Evolutionary conservation across 1,140 invertebrate genomes (phyloP).

Genomic region (Drosophila littoralis): DNA sequence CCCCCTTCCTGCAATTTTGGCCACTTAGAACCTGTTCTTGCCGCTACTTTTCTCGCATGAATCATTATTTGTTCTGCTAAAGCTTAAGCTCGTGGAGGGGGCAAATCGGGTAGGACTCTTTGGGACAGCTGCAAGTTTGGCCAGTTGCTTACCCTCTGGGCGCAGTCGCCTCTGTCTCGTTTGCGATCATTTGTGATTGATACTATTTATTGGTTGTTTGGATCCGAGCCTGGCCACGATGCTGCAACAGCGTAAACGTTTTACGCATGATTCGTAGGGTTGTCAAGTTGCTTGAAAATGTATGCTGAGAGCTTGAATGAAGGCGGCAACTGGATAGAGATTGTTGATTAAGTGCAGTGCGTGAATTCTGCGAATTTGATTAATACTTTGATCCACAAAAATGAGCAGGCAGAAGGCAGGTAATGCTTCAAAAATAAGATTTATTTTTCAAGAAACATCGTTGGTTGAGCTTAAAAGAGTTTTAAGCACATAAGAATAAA

Average conservation of each 20-base stretch:
- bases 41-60: conserved; percentile 79
- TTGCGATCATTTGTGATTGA: conserved; percentile 80
- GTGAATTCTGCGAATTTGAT: not conserved
- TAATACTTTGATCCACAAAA: not conserved
- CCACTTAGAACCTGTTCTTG: conserved; percentile 70
- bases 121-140: conserved; percentile 77
- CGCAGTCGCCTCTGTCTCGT: conserved; percentile 68
- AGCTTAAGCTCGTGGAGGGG: conserved; percentile 6
- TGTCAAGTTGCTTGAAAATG: conserved; percentile 26
- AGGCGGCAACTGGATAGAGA: not conserved
- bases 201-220: conserved; percentile 79
- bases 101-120: conserved; percentile 14
- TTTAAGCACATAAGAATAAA: not conserved
- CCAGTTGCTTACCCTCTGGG: conserved; percentile 64
- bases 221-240: conserved; percentile 31
- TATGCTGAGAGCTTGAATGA: not conserved
- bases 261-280: conserved; percentile 48
- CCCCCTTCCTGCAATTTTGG: conserved; percentile 7
- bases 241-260: conserved; percentile 12
- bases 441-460: not conserved
- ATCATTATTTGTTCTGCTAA: conserved; percentile 77
- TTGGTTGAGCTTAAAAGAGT: not conserved
- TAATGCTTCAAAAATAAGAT: no score
- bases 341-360: not conserved
- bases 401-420: no score